These are phyloP conservation scores for Drosophila demipolita DNA, from an alignment of 2,888 invertebrate genomes.

Conservation along the genomic window DNA sequence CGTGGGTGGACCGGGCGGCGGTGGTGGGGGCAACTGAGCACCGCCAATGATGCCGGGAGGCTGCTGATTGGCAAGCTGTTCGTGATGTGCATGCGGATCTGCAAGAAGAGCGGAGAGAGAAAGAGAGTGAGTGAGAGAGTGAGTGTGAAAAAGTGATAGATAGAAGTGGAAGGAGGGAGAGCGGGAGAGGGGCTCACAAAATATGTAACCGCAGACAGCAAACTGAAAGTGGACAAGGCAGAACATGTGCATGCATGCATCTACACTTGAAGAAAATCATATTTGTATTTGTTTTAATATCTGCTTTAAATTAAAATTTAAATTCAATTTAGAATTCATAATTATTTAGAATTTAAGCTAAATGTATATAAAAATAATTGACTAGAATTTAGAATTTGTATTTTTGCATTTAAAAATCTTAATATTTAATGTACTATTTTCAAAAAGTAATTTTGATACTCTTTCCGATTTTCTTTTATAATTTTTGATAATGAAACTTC, in stretches of 20 bases:
- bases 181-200: constrained; percentile 37
- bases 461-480: not conserved
- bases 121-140: not conserved
- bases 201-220: constrained; percentile 63
- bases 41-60: constrained; percentile 82
- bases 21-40: constrained; percentile 57
- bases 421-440: not conserved
- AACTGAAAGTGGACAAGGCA: constrained; percentile 43
- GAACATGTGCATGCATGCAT: not conserved
- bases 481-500: not conserved
- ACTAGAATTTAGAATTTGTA: not conserved
- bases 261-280: not conserved
- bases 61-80: constrained; percentile 83
- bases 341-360: not conserved
- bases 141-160: not conserved
- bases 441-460: no score
- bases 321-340: not conserved
- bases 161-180: accelerated
- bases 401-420: no score
- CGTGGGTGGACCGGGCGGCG: constrained; percentile 73
- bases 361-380: no score
- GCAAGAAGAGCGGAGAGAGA: constrained; percentile 15
- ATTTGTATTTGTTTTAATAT: not conserved
- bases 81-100: constrained; percentile 84
- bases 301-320: not conserved